Evolutionary conservation across 2,113 vertebrate genomes (phyloP).

Genomic region (Thermophis baileyi): DNA sequence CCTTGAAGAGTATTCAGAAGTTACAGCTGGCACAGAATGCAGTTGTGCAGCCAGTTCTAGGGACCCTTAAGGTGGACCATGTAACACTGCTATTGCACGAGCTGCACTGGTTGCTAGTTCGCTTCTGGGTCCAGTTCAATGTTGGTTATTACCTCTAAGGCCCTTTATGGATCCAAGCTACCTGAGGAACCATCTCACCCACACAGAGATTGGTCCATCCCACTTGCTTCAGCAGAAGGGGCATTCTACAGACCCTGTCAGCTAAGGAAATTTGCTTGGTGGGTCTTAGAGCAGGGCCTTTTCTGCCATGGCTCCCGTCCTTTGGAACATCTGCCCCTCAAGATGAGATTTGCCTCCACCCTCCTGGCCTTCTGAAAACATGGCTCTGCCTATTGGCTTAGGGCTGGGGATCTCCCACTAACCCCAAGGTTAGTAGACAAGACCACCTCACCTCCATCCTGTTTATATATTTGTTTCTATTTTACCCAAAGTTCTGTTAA

Average conservation of each 20-base stretch:
- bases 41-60: neutral
- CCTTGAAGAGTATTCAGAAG: neutral
- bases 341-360: neutral
- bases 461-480: neutral
- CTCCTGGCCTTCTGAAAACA: neutral
- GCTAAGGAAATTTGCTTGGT: neutral
- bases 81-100: too few species aligned
- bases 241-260: neutral
- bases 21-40: neutral
- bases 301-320: neutral
- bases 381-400: neutral
- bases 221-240: neutral
- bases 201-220: neutral
- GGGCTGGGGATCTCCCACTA: neutral
- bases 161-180: neutral
- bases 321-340: neutral
- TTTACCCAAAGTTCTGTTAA: neutral
- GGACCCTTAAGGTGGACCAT: too few species aligned
- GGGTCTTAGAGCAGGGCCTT: neutral
- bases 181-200: neutral
- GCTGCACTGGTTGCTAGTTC: too few species aligned
- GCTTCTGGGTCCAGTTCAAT: neutral
- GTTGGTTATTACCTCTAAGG: neutral
- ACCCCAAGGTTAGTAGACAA: neutral
- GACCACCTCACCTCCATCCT: neutral